A percentile compares a stretch with the other conserved stretches of the same genome.
Evolutionary conservation across 1,140 invertebrate species (phyloP).

Genomic region (Aleiodes sp.): DNA sequence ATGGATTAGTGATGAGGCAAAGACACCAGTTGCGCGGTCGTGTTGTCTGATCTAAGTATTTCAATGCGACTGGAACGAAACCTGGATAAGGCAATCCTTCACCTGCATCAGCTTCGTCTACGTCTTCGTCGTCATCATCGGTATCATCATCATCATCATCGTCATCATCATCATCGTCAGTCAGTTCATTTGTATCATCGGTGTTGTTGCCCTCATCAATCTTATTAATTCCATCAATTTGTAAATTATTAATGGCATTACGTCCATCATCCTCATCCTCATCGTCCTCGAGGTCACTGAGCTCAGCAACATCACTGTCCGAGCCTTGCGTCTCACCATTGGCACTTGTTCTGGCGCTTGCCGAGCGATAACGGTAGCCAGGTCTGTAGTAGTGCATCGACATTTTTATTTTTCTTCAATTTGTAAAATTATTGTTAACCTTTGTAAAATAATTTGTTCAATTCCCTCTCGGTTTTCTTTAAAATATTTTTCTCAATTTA

Average conservation of each 20-base stretch:
- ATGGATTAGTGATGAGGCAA: conserved; percentile 96
- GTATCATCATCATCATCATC: conserved; percentile 63
- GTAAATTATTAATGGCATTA: conserved; percentile 65
- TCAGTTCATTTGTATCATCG: conserved; percentile 41
- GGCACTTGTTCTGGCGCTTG: conserved; percentile 44
- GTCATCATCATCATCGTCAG: conserved; percentile 66
- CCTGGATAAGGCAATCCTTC: conserved; percentile 85
- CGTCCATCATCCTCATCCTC: conserved; percentile 70
- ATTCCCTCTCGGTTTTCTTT: neutral
- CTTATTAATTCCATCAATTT: conserved; percentile 8
- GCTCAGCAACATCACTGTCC: conserved; percentile 62
- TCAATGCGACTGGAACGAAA: conserved; percentile 83
- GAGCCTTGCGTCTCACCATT: conserved; percentile 52
- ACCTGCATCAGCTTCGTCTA: conserved; percentile 68
- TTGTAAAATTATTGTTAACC: neutral
- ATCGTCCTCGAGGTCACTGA: conserved; percentile 65
- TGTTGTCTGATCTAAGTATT: conserved; percentile 87
- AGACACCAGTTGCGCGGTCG: conserved; percentile 91
- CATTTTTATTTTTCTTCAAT: conserved; percentile 42
- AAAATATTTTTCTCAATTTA: neutral
- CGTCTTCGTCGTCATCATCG: conserved; percentile 65
- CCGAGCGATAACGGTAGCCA: conserved; percentile 60
- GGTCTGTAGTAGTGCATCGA: conserved; percentile 59
- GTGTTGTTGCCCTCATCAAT: conserved; percentile 36
- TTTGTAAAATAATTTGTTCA: too few species aligned